Evolutionary conservation across 2,888 invertebrate species (phyloP).

Genomic region (Cyclophora albipunctata): DNA sequence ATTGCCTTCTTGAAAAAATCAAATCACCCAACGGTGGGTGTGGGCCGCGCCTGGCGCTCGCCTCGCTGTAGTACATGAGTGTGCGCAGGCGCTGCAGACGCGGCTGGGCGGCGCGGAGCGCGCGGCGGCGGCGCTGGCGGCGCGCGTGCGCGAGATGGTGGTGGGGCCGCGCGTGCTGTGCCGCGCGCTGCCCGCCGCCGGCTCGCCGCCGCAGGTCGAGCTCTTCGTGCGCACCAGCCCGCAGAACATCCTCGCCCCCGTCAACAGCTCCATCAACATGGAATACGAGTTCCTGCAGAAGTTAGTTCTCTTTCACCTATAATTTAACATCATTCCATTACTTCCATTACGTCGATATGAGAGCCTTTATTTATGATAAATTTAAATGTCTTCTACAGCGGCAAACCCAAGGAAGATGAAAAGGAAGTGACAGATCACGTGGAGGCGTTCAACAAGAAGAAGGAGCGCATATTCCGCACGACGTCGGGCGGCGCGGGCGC

Average conservation of each 20-base stretch:
- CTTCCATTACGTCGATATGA: too few species aligned
- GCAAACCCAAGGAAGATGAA: slow-evolving; percentile 44
- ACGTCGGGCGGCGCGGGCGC: slow-evolving; percentile 21
- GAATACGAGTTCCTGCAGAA: slow-evolving; percentile 74
- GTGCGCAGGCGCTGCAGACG: slow-evolving; percentile 69
- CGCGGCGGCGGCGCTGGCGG: slow-evolving; percentile 62
- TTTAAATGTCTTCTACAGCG: slow-evolving; percentile 25
- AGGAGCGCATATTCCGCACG: slow-evolving; percentile 63
- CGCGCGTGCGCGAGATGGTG: slow-evolving; percentile 76
- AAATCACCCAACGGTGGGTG: too few species aligned
- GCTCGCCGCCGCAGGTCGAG: slow-evolving; percentile 73
- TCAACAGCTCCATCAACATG: slow-evolving; percentile 81
- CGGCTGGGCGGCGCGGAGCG: slow-evolving; percentile 75
- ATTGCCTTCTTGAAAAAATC: too few species aligned
- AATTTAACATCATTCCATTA: too few species aligned
- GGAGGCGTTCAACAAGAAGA: slow-evolving; percentile 59
- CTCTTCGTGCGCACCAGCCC: slow-evolving; percentile 81
- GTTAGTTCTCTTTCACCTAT: slow-evolving; percentile 29
- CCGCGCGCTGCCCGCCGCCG: slow-evolving; percentile 38
- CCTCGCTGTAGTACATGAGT: background rate
- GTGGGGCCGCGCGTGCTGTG: slow-evolving; percentile 66
- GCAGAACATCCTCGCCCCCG: slow-evolving; percentile 78
- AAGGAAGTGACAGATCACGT: slow-evolving; percentile 42
- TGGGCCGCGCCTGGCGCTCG: too few species aligned
- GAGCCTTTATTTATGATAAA: too few species aligned